Evolutionary conservation across 1,140 invertebrate species (phyloP), one percentile per base, ranked within the genome.

Genomic region (Drosophila eugracilis): DNA sequence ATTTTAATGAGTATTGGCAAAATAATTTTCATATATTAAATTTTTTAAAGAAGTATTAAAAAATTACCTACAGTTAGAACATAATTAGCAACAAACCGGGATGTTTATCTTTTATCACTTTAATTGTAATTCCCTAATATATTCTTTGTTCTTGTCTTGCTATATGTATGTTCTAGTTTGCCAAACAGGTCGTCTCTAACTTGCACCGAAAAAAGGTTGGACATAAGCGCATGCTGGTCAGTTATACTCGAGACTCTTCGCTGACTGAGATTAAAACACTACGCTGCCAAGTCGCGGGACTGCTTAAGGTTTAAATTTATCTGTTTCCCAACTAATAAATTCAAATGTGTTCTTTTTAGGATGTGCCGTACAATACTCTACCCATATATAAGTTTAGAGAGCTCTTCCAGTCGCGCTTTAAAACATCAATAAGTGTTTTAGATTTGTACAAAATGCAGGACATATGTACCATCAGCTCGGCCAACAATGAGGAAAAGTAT

Each of bases 381-480:
- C 96, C 96, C 2, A 93, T 98, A 24, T 97, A 97, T 86, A 96
- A 96, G 91, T 97, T 98, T 75, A 94, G 96, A 52, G 96, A 97
- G 91, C 93, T 97, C 71, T 96, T 96, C 90, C 96, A 97, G 91
- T 95, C 94, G 75, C 94, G 96, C 57, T 97, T 95, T 83, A 94
- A 96, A 90, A 94, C 94, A 39, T 95, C 95, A 1, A 94, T 97
- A 15, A 95, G 95, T 74, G 94, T 97, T 1, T 95, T 96, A 1
- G 96, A 97, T 78, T 92, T 98, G 49, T 96, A 96, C 80, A 95
- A 96, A 89, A 94, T 97, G 93, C 94, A 94, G 71, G 96, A 97
- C 78, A 94, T 96, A 22, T 95, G 96, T 71, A 93, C 93, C n/a
- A 95, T 97, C 6, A 93, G 92, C 2, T 95, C 96, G 49, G 95